These are phyloP conservation scores for Elephantulus edwardii DNA, from an alignment of 2,113 vertebrate species.

Conservation along the genomic window DNA sequence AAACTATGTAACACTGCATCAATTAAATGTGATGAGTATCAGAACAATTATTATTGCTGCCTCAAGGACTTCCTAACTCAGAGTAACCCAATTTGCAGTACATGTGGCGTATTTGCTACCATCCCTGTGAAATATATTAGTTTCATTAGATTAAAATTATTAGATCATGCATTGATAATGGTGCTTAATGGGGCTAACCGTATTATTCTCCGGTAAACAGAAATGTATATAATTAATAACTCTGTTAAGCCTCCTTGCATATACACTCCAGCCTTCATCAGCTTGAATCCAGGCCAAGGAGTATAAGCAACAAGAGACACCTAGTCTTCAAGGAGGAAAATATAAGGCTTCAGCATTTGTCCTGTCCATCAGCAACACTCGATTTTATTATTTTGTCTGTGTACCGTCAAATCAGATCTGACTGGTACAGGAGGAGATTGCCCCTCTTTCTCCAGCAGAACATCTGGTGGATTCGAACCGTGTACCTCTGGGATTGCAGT, in stretches of 20 bases:
- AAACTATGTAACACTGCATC: not conserved
- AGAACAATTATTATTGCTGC: not conserved
- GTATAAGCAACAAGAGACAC: not conserved
- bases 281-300: constrained; percentile 47
- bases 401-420: too few species aligned
- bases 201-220: constrained; percentile 75
- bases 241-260: constrained; percentile 60
- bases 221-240: constrained; percentile 72
- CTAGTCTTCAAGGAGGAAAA: not conserved
- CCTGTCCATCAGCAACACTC: not conserved
- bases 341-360: not conserved
- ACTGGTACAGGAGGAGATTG: too few species aligned
- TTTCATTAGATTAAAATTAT: constrained; percentile 80
- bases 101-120: constrained; percentile 27
- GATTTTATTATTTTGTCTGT: too few species aligned
- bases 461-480: too few species aligned
- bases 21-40: not conserved
- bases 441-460: too few species aligned
- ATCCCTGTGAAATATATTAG: constrained; percentile 68
- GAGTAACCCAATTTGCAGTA: not conserved
- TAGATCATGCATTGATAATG: constrained; percentile 78
- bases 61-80: not conserved
- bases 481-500: too few species aligned
- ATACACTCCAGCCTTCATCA: constrained; percentile 24
- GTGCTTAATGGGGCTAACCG: constrained; percentile 76